phyloP scores from a whole-genome alignment of 2,113 vertebrate species.

The Lycocorax pyrrhopterus region DNA sequence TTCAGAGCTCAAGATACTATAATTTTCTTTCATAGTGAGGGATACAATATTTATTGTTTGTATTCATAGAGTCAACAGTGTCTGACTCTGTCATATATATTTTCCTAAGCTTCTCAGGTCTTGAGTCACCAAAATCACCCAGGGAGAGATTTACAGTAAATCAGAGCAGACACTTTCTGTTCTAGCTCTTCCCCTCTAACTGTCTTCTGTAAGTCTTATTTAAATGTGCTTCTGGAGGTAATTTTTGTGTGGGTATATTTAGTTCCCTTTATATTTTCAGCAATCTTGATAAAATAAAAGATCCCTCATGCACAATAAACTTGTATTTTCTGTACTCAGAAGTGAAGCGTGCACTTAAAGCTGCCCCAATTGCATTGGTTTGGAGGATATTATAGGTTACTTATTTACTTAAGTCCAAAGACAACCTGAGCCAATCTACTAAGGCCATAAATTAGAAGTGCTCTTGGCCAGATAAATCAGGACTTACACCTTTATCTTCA shows the following conservation, averaged over 20 bases:
- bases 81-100: background rate
- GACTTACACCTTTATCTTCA: background rate
- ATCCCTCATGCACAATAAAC: background rate
- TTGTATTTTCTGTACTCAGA: background rate
- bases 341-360: background rate
- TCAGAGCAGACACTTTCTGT: background rate
- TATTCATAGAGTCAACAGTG: background rate
- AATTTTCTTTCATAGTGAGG: background rate
- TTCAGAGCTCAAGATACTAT: background rate
- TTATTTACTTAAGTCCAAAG: background rate
- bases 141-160: constrained; percentile 24
- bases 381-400: background rate
- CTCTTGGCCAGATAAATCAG: background rate
- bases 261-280: constrained; percentile 17
- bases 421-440: background rate
- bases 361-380: background rate
- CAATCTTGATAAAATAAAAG: constrained; percentile 27
- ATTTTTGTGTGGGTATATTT: background rate
- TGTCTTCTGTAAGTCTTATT: background rate
- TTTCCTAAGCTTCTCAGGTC: constrained; percentile 19
- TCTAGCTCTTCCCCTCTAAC: background rate
- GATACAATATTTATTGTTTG: constrained; percentile 31
- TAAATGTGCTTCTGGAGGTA: background rate
- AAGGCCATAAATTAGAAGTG: background rate
- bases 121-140: constrained; percentile 39